A percentile compares a stretch with the other conserved stretches of the same genome.
Evolutionary conservation across 2,888 invertebrate genomes (phyloP).

Genomic region (Stenichneumon culpator): DNA sequence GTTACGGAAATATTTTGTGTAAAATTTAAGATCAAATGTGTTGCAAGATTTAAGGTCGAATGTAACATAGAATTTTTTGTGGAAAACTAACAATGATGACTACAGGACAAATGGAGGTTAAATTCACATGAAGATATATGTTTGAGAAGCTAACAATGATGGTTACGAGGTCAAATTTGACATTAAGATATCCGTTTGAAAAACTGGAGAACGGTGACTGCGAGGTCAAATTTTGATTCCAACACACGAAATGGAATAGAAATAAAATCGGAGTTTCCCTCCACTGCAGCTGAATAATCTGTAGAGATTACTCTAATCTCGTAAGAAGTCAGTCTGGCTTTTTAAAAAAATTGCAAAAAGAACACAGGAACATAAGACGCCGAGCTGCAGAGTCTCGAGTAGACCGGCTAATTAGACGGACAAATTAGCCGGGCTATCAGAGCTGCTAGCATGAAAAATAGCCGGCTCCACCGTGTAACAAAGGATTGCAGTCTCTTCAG

Average conservation of each 20-base stretch:
- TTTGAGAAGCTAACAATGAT: too few relatives aligned
- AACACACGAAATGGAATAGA: not conserved
- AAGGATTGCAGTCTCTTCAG: constrained; percentile 4
- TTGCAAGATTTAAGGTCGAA: too few relatives aligned
- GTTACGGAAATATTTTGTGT: too few relatives aligned
- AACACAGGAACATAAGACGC: not conserved
- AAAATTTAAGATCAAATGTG: too few relatives aligned
- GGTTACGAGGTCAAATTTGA: not conserved
- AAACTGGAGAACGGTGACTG: too few relatives aligned
- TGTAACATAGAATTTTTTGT: too few relatives aligned
- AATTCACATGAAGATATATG: not conserved
- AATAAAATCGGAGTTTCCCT: not conserved
- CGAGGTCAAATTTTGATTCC: not conserved
- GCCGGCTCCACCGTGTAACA: constrained; percentile 15
- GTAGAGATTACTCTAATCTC: not conserved
- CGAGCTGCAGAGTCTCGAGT: constrained; percentile 23
- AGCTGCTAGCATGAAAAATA: constrained; percentile 12
- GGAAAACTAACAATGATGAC: too few relatives aligned
- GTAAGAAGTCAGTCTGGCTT: not conserved
- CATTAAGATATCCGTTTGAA: too few relatives aligned
- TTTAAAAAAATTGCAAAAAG: constrained; percentile 16
- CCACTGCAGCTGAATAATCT: not conserved
- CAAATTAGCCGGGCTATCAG: constrained; percentile 26
- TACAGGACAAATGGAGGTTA: not conserved
- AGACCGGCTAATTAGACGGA: constrained; percentile 45